Base-by-base conservation (phyloP, 2,888 invertebrate genomes). In the Meteorus colon region DNA sequence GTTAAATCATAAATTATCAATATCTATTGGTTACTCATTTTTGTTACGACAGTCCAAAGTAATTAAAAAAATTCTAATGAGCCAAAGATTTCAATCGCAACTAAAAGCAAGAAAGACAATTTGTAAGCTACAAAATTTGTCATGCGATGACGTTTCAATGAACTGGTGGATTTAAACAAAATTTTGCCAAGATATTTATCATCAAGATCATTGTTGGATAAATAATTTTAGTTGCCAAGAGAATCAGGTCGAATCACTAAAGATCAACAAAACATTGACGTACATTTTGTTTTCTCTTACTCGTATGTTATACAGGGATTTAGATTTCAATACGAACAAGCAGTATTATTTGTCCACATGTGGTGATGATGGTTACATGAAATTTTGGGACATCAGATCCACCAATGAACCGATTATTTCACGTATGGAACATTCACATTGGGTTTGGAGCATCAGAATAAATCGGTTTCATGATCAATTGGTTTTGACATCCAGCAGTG, bases 271-370 rank as follows among this genome's bases (percentile, higher is more conserved):
- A 0, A 34, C 8, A 4, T 1, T 34, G 8, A 8, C 31, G 59
- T 34, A 63, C 27, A 48, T 62, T 48, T 41, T 55, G 63, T 68
- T 14, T 12, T 34, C 27, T 63, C n/a, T 4, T 34, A 48, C 68
- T 60, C 75, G 12, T 41, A 41, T 71, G 19, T 55, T 48, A 82
- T 79, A 24, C 66, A 92, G 98, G 73, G 97, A 98, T 87, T 89
- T 99, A 55, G 99, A 99, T 90, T 98, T 98, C 87, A 99, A 99
- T 90, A 96, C 98, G n/a, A 99, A 99, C 90, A 96, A 96, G 89
- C 98, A 98, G 85, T 98, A 98, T 86, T 96, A 96, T 84, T 88
- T 99, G 79, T 96, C 96, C 0, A 97, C 96, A 1, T 98, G 97
- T 81, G 99, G 99, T 0, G 99, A 99, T 89, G 99, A 99, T 90